Evolutionary conservation across 2,113 vertebrate species (phyloP), one percentile per base, ranked within the genome.

Genomic region (Ochotona curzoniae): DNA sequence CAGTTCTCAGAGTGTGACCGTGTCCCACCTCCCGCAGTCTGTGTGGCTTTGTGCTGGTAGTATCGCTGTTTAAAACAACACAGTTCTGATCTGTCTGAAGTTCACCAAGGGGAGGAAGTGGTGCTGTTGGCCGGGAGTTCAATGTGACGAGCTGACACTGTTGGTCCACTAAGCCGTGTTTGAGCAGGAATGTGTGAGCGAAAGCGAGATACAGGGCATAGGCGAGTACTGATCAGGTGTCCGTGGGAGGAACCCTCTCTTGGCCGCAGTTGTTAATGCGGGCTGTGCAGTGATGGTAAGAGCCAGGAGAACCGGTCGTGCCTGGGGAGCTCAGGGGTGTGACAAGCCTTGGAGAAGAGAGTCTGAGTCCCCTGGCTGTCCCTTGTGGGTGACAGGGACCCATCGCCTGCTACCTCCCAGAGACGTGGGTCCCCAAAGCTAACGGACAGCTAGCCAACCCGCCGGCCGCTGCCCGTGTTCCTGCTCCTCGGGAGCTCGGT

Each of bases 331-430:
- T 71, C 8, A 15, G 30, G 25, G 18, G 49, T 14, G 12, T 18
- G 26, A 25, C 5, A 35, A 12, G 38, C 76, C n/a, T 8, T 9
- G 18, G 32, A 28, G 23, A 20, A 6, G 47, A 71, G 44, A 54
- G 1, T 47, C 44, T 13, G 0, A 32, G 38, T 35, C 44, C 54
- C 12, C 44, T 2, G 0, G 11, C 0, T 2, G 13, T 47, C 14
- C 7, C 4, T 44, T 60, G 35, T 54, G 23, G 71, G 21, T 32
- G 71, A 17, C 89, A 67, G 17, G 54, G 26, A 32, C 23, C 13
- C 49, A 57, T 17, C 54, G 7, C 54, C 54, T 57, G 54, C 54
- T 57, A 17, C 54, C 54, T n/a, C 17, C 28, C 25, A 23, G 81
- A 61, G 67, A 57, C 14, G 44, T 25, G 85, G 17, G 8, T 47